These are phyloP conservation scores for Brienomyrus longianalis DNA, from an alignment of 2,113 vertebrate genomes.

Conservation along the genomic window DNA sequence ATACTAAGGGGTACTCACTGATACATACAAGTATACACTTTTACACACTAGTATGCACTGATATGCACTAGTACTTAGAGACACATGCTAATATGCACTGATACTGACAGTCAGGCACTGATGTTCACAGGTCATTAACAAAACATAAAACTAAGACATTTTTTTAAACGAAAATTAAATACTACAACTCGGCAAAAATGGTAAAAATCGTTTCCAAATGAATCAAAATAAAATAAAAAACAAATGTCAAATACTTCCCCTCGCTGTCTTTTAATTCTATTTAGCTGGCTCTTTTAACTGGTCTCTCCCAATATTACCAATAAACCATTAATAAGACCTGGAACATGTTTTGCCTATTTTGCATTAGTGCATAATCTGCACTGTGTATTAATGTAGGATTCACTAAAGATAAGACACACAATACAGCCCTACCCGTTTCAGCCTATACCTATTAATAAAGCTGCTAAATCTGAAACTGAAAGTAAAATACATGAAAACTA, in stretches of 20 bases:
- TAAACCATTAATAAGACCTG: too few species aligned
- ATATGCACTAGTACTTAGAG: background rate
- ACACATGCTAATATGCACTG: conserved; percentile 19
- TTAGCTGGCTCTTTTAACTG: too few species aligned
- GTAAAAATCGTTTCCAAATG: too few species aligned
- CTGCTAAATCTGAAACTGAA: background rate
- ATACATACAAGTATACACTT: background rate
- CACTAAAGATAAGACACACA: background rate
- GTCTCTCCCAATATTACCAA: too few species aligned
- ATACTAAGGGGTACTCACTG: conserved; percentile 21
- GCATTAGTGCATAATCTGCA: background rate
- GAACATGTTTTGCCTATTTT: background rate
- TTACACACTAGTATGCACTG: conserved; percentile 17
- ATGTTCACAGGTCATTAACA: background rate
- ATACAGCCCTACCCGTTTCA: background rate
- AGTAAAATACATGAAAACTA: background rate
- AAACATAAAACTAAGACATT: background rate
- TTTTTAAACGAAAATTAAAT: too few species aligned
- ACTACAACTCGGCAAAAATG: too few species aligned
- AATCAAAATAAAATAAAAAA: too few species aligned
- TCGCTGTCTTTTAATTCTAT: too few species aligned
- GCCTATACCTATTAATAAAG: background rate
- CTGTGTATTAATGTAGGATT: background rate
- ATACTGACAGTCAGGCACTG: background rate
- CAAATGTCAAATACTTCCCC: too few species aligned